phyloP scores from a whole-genome alignment of 2,113 vertebrate genomes.

The Lethenteron camtschaticum region DNA sequence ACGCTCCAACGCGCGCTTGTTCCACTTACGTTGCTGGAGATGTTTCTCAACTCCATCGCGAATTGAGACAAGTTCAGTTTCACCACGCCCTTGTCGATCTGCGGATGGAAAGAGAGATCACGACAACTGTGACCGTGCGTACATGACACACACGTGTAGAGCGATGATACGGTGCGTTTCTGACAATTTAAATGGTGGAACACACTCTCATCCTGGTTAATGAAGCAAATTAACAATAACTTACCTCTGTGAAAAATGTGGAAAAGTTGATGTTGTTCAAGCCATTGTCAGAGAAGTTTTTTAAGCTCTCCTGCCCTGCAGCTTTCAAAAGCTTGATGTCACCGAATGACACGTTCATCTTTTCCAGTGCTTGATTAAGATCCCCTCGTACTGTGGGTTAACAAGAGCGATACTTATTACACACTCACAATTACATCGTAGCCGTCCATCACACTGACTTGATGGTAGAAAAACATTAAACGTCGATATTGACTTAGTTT shows the following conservation, averaged over 20 bases:
- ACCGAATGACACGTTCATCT: not conserved
- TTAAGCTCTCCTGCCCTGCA: not conserved
- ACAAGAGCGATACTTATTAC: no score
- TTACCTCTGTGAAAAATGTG: not conserved
- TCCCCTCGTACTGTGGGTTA: not conserved
- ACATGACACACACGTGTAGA: no score
- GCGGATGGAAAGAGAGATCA: not conserved
- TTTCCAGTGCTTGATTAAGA: not conserved
- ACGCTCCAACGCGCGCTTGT: no score
- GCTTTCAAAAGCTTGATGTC: not conserved
- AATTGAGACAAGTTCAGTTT: constrained; percentile 1
- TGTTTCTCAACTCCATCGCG: not conserved
- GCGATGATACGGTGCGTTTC: no score
- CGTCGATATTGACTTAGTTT: no score
- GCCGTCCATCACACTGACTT: no score
- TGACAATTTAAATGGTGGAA: no score
- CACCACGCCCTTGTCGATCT: not conserved
- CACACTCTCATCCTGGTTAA: no score
- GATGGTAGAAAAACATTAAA: no score
- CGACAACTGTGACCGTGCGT: no score
- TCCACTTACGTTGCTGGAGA: no score
- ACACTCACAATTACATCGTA: no score
- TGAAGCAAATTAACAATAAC: not conserved
- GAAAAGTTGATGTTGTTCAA: constrained; percentile 1
- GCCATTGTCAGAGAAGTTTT: not conserved